A percentile compares a stretch with the other conserved stretches of the same genome.
phyloP scores from a whole-genome alignment of 1,140 invertebrate genomes.

The Bombus waltoni region DNA sequence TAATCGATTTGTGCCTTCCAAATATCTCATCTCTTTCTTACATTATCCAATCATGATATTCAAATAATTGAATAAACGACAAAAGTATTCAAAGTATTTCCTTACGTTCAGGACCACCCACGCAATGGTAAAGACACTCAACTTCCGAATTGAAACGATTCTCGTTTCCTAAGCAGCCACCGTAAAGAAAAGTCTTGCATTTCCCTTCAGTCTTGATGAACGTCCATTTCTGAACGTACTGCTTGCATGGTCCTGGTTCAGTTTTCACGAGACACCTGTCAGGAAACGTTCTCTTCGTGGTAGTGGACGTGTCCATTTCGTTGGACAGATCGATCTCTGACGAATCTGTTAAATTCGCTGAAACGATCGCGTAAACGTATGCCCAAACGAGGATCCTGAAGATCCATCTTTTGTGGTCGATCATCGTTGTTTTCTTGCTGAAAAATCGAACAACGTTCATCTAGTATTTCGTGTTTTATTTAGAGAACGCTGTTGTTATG shows the following conservation, averaged over 20 bases:
- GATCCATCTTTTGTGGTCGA: conserved; percentile 70
- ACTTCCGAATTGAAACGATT: conserved; percentile 90
- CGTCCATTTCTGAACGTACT: conserved; percentile 88
- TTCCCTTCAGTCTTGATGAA: conserved; percentile 86
- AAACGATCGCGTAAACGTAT: conserved; percentile 57
- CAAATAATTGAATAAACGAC: background rate
- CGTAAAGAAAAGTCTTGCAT: conserved; percentile 89
- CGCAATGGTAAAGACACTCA: conserved; percentile 87
- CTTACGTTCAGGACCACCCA: conserved; percentile 83
- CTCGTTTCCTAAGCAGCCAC: conserved; percentile 90
- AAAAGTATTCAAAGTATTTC: conserved; percentile 14
- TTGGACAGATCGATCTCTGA: conserved; percentile 64
- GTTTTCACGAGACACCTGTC: conserved; percentile 78
- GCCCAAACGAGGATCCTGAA: conserved; percentile 73
- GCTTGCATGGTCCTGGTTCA: conserved; percentile 87
- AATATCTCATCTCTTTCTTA: background rate
- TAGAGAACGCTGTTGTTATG: background rate
- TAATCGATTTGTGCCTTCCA: background rate
- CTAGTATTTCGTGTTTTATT: background rate
- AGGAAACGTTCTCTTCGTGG: conserved; percentile 68
- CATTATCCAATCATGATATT: background rate
- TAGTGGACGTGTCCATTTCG: conserved; percentile 65
- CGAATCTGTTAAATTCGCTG: conserved; percentile 68
- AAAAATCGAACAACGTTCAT: conserved; percentile 23
- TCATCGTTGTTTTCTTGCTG: conserved; percentile 78